A percentile compares a stretch with the other conserved stretches of the same genome.
Conservation (phyloP, 2,797 vertebrate species). For the Eurystomus glaucurus region DNA sequence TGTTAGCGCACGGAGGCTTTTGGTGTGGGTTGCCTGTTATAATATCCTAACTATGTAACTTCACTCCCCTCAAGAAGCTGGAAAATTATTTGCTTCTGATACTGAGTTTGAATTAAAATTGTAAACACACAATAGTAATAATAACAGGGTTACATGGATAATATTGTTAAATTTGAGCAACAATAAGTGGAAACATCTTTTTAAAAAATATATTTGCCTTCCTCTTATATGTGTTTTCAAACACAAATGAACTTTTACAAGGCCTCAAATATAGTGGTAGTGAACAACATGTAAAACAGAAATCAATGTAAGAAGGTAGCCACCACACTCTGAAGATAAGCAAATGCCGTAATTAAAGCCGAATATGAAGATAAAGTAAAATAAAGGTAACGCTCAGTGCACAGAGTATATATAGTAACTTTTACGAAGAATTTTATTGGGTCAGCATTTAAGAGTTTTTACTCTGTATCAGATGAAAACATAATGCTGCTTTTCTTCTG, state of each 20-base stretch:
- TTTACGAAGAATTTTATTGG: neutral
- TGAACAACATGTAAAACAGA: neutral
- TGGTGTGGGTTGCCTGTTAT: neutral
- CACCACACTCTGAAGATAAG: neutral
- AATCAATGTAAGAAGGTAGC: neutral
- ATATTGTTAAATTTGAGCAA: neutral
- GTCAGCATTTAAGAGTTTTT: neutral
- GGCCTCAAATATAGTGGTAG: neutral
- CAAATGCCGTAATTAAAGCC: neutral
- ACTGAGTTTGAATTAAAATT: neutral
- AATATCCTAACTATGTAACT: neutral
- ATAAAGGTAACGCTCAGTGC: neutral
- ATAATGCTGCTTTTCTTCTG: neutral
- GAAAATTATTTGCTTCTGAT: neutral
- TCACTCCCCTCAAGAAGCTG: neutral
- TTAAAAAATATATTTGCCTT: neutral
- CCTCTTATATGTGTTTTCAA: neutral
- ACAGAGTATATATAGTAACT: neutral
- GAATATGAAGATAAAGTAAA: neutral
- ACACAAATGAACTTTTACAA: neutral
- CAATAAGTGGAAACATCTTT: neutral
- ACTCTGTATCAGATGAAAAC: neutral
- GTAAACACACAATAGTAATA: neutral
- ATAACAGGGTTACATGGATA: neutral
- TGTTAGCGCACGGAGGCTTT: neutral